phyloP scores from a whole-genome alignment of 2,888 invertebrate genomes.

The Xanthostigma xanthostigma region DNA sequence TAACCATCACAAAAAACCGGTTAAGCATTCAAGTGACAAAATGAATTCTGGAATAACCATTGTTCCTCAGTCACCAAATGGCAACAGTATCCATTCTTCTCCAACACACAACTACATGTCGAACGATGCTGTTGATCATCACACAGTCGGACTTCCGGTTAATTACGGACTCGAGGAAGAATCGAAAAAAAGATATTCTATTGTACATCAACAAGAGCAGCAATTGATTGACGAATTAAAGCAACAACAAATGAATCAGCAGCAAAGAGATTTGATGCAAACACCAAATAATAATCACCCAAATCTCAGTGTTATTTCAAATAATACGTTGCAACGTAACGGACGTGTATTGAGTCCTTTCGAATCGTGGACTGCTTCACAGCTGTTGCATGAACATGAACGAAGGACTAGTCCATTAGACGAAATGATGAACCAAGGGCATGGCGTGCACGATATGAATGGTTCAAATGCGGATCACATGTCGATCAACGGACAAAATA shows the following conservation, averaged over 20 bases:
- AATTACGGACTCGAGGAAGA: slow-evolving; percentile 30
- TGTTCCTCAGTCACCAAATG: slow-evolving; percentile 26
- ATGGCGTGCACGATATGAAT: slow-evolving; percentile 20
- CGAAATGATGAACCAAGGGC: slow-evolving; percentile 18
- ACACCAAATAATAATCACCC: slow-evolving; percentile 19
- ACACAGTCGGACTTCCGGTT: slow-evolving; percentile 30
- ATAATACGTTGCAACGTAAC: slow-evolving; percentile 27
- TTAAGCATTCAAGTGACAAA: slow-evolving; percentile 24
- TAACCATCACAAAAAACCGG: slow-evolving; percentile 20
- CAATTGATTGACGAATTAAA: slow-evolving; percentile 30
- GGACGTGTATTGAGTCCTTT: slow-evolving; percentile 34
- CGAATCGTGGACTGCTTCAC: slow-evolving; percentile 44
- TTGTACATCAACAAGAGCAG: slow-evolving; percentile 31
- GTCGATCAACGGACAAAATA: slow-evolving; percentile 19
- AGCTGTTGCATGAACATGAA: slow-evolving; percentile 41
- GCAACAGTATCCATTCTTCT: slow-evolving; percentile 12
- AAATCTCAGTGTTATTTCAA: slow-evolving; percentile 26
- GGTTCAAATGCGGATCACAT: slow-evolving; percentile 12
- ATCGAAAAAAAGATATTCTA: slow-evolving; percentile 31
- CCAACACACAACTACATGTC: slow-evolving; percentile 18
- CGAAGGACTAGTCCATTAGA: slow-evolving; percentile 34
- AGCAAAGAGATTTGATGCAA: slow-evolving; percentile 19
- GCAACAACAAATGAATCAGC: slow-evolving; percentile 25
- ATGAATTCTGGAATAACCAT: slow-evolving; percentile 29
- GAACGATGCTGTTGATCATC: slow-evolving; percentile 26